phyloP scores from a whole-genome alignment of 2,888 invertebrate species.

The Anthrax anthrax region DNA sequence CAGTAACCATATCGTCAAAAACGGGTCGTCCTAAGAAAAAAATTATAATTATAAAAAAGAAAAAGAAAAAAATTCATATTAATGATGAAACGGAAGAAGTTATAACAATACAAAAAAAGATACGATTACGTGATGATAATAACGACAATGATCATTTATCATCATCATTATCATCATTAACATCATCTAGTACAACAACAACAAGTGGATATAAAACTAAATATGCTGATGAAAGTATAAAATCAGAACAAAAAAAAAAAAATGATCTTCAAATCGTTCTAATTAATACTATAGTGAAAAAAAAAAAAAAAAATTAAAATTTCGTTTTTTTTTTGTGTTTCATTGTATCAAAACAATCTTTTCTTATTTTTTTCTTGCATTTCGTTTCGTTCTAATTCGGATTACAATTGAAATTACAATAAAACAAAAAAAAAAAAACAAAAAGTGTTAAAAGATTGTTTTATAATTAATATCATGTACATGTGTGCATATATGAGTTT shows the following conservation, averaged over 20 bases:
- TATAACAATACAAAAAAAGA: conserved; percentile 3
- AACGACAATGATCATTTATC: conserved; percentile 11
- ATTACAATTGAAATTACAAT: too few relatives aligned
- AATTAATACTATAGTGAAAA: too few relatives aligned
- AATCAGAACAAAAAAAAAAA: too few relatives aligned
- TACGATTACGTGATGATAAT: conserved; percentile 5
- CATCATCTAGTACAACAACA: conserved; percentile 11
- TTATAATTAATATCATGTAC: too few relatives aligned
- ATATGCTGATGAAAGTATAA: conserved; percentile 30
- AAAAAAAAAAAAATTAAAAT: too few relatives aligned
- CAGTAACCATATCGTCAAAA: conserved; percentile 4
- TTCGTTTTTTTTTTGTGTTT: too few relatives aligned
- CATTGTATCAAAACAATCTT: too few relatives aligned
- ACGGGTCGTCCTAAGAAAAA: conserved; percentile 23
- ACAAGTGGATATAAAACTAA: conserved; percentile 17
- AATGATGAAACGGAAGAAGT: conserved; percentile 6
- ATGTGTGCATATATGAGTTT: too few relatives aligned
- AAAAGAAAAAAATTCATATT: conserved; percentile 20
- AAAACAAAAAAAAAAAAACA: too few relatives aligned
- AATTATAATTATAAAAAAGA: conserved; percentile 18
- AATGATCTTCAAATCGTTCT: neutral
- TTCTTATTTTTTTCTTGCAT: too few relatives aligned
- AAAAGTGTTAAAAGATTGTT: too few relatives aligned
- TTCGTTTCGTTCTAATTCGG: too few relatives aligned
- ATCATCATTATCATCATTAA: conserved; percentile 9